Evolutionary conservation across 2,888 invertebrate species (phyloP).

Genomic region (Elysia crispata): DNA sequence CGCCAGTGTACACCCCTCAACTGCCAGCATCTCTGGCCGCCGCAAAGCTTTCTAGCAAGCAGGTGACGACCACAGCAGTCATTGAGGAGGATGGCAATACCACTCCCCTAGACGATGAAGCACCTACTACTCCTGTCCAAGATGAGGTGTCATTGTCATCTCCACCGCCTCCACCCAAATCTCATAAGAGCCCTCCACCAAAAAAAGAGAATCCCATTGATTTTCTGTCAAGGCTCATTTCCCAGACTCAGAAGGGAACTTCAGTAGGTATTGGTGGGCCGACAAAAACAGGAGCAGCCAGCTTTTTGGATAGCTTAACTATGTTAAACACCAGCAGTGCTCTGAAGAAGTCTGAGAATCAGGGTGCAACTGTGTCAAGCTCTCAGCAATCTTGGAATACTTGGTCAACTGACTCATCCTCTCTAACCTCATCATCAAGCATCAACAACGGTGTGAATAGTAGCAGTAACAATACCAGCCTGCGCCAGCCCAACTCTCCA

Average conservation of each 20-base stretch:
- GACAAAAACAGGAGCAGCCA: slow-evolving; percentile 55
- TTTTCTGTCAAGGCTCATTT: slow-evolving; percentile 68
- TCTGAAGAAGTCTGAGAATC: slow-evolving; percentile 57
- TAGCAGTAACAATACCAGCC: too few species aligned
- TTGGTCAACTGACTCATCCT: slow-evolving; percentile 51
- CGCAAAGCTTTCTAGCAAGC: slow-evolving; percentile 32
- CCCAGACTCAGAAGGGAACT: slow-evolving; percentile 64
- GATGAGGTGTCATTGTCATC: slow-evolving; percentile 61
- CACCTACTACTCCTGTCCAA: slow-evolving; percentile 68
- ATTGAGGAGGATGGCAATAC: slow-evolving; percentile 52
- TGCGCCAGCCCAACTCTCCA: slow-evolving; percentile 25
- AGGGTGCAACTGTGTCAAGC: slow-evolving; percentile 40
- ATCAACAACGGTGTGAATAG: slow-evolving; percentile 34
- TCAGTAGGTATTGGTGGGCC: neutral
- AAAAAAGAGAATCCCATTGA: slow-evolving; percentile 68
- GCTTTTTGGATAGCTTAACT: slow-evolving; percentile 68
- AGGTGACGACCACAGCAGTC: slow-evolving; percentile 24
- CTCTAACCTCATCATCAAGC: slow-evolving; percentile 55
- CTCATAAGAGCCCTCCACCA: slow-evolving; percentile 37
- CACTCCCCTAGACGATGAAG: slow-evolving; percentile 58
- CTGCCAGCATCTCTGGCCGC: slow-evolving; percentile 28
- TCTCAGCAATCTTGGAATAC: slow-evolving; percentile 63
- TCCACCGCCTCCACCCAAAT: slow-evolving; percentile 23
- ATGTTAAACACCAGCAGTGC: slow-evolving; percentile 56
- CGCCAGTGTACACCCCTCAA: slow-evolving; percentile 49